phyloP scores from a whole-genome alignment of 2,797 vertebrate species.

The Petrocephalus schoutedeni region DNA sequence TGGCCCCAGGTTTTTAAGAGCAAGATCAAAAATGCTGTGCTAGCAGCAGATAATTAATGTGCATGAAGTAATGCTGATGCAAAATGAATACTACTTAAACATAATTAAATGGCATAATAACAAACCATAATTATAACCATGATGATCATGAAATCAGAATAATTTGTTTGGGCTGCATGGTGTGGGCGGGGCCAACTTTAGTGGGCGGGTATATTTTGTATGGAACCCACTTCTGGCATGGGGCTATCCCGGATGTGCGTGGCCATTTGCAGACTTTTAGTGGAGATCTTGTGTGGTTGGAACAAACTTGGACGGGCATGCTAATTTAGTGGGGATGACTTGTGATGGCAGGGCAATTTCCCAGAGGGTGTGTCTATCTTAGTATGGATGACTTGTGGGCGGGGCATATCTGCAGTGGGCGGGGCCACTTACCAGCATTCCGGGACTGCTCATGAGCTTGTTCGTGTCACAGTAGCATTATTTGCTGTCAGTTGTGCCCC shows the following conservation, averaged over 20 bases:
- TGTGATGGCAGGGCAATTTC: neutral
- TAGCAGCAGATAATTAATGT: neutral
- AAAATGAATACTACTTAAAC: neutral
- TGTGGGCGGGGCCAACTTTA: neutral
- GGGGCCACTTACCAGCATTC: neutral
- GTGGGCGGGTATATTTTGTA: no score
- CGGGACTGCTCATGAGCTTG: neutral
- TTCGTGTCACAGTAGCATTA: neutral
- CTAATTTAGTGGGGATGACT: neutral
- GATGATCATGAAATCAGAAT: neutral
- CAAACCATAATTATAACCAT: neutral
- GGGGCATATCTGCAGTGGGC: neutral
- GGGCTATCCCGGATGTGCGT: neutral
- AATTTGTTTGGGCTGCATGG: neutral
- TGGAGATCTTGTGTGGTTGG: neutral
- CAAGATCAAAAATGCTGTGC: neutral
- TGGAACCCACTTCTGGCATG: no score
- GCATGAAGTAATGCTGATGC: neutral
- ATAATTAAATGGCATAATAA: neutral
- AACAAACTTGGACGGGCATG: neutral
- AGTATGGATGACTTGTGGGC: neutral
- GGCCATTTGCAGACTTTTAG: neutral
- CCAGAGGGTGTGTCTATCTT: neutral
- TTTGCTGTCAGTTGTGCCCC: neutral
- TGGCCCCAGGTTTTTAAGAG: neutral